phyloP scores from a whole-genome alignment of 2,888 invertebrate species.

The Drosophila eohydei region DNA sequence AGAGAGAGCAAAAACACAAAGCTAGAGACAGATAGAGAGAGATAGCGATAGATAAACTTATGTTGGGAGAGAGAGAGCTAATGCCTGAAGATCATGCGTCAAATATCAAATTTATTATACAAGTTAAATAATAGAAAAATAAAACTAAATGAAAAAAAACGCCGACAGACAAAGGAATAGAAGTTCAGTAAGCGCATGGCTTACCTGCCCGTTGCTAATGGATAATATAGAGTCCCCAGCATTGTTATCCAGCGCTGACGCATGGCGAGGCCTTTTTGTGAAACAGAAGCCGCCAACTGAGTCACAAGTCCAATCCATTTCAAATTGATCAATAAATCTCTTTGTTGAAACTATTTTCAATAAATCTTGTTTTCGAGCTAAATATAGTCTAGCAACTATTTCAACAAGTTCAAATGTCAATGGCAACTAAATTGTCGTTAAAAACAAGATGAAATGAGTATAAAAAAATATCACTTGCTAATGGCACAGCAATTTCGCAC shows the following conservation, averaged over 20 bases:
- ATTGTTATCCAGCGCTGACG: conserved; percentile 17
- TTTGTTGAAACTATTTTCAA: conserved; percentile 16
- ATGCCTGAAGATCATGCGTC: neutral
- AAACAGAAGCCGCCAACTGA: conserved; percentile 26
- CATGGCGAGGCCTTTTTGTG: neutral
- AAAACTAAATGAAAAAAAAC: neutral
- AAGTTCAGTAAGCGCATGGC: neutral
- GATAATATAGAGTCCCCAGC: neutral
- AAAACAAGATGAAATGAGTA: conserved; percentile 3
- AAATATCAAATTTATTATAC: neutral
- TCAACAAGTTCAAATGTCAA: conserved; percentile 77
- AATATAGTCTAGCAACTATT: conserved; percentile 18
- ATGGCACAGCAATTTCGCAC: conserved; percentile 68
- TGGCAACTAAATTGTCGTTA: conserved; percentile 68
- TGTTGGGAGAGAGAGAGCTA: no score
- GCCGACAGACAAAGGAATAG: conserved; percentile 3
- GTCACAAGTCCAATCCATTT: conserved; percentile 10
- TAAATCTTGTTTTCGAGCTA: conserved; percentile 26
- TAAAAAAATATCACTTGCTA: conserved; percentile 55
- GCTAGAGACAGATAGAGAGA: neutral
- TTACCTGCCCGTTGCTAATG: neutral
- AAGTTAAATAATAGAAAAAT: neutral
- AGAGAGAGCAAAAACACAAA: neutral
- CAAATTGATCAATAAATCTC: conserved; percentile 30
- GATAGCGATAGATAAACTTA: no score